These are phyloP conservation scores for Tricholaema leucomelas DNA, from an alignment of 2,113 vertebrate genomes.

Conservation along the genomic window DNA sequence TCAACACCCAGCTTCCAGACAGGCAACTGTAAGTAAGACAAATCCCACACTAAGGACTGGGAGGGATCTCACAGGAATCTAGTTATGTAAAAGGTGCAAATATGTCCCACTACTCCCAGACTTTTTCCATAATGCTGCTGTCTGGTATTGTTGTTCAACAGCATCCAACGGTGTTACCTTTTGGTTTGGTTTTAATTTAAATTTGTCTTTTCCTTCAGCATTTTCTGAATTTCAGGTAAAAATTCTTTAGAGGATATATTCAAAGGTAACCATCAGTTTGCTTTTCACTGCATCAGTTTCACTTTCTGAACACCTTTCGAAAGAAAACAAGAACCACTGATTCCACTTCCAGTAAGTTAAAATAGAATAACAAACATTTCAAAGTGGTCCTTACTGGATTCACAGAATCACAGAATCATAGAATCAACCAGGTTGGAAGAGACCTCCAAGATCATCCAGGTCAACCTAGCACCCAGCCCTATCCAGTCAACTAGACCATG, in stretches of 20 bases:
- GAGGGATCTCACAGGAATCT: neutral
- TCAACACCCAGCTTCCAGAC: neutral
- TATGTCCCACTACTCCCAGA: neutral
- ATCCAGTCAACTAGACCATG: no score
- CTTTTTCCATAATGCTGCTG: neutral
- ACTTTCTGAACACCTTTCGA: neutral
- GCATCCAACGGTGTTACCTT: neutral
- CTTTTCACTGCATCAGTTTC: neutral
- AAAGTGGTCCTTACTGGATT: neutral
- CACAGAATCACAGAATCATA: no score
- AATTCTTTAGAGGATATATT: neutral
- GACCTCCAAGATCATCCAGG: no score
- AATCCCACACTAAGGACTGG: neutral
- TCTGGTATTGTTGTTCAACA: neutral
- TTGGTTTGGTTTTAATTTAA: neutral
- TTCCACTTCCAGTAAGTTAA: neutral
- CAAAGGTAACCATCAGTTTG: neutral
- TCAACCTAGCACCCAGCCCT: no score
- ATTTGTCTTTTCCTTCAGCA: neutral
- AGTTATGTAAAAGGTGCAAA: neutral
- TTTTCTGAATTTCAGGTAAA: neutral
- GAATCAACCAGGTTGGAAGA: no score
- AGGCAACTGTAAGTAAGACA: neutral
- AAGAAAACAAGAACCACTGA: neutral
- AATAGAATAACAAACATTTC: neutral